These are phyloP conservation scores for Scaptomyza graminum DNA, from an alignment of 1,140 invertebrate genomes.

Conservation along the genomic window DNA sequence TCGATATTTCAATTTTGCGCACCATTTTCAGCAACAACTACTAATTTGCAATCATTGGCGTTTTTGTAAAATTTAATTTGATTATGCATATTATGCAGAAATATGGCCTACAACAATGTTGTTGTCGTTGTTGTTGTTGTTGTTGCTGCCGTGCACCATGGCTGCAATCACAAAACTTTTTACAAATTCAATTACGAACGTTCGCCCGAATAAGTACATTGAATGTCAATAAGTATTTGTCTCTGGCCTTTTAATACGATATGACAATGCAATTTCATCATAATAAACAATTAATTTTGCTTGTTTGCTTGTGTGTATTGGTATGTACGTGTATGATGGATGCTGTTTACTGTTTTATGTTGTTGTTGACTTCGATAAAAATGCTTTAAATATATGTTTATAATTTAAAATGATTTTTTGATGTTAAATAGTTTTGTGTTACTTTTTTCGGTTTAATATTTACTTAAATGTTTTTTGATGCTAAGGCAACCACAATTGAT, in stretches of 20 bases:
- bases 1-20: constrained; percentile 67
- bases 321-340: too few species aligned
- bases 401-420: too few species aligned
- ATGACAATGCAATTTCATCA: neutral
- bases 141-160: constrained; percentile 12
- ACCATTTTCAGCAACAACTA: constrained; percentile 64
- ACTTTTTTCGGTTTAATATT: too few species aligned
- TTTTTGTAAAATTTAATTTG: constrained; percentile 81
- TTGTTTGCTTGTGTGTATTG: neutral
- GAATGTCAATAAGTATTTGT: neutral
- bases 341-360: neutral
- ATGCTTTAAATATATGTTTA: too few species aligned
- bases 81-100: constrained; percentile 62
- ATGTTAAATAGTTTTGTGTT: too few species aligned
- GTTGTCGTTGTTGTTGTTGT: constrained; percentile 1
- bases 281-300: neutral
- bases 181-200: constrained; percentile 15
- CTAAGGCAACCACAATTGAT: too few species aligned
- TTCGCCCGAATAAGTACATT: neutral
- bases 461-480: too few species aligned
- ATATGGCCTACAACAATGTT: constrained; percentile 6
- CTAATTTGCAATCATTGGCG: constrained; percentile 76
- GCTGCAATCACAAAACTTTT: constrained; percentile 2
- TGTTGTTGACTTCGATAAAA: neutral
- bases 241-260: neutral